phyloP scores from a whole-genome alignment of 2,888 invertebrate genomes.

The Sussaba pulchella region DNA sequence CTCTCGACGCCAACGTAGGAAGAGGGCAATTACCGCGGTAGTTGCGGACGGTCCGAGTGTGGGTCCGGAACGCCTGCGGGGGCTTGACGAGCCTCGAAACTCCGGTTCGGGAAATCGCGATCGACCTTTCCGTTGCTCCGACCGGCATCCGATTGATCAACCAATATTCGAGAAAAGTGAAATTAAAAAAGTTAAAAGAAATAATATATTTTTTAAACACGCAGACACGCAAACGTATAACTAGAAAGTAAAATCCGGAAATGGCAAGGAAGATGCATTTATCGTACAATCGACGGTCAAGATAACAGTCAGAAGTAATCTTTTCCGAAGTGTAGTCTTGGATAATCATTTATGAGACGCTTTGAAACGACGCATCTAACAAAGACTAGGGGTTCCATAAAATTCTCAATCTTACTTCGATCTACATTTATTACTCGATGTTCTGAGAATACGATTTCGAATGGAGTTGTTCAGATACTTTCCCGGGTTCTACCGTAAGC shows the following conservation, averaged over 20 bases:
- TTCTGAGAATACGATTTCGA: no score
- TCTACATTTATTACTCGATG: no score
- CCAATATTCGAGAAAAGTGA: constrained; percentile 42
- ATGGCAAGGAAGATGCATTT: constrained; percentile 16
- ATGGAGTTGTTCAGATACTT: no score
- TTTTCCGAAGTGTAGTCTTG: neutral
- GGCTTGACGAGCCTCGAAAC: constrained; percentile 38
- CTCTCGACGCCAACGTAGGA: constrained; percentile 62
- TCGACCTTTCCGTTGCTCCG: constrained; percentile 38
- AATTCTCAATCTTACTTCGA: no score
- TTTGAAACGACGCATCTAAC: no score
- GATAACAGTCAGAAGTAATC: neutral
- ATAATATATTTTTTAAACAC: neutral
- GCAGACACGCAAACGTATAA: neutral
- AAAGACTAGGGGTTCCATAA: no score
- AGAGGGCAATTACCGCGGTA: constrained; percentile 71
- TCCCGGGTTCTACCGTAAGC: no score
- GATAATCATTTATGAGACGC: neutral
- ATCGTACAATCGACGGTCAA: neutral
- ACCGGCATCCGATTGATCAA: constrained; percentile 42
- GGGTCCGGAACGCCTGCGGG: constrained; percentile 38
- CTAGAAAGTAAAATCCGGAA: constrained; percentile 6
- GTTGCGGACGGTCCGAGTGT: constrained; percentile 58
- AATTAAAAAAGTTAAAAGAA: neutral
- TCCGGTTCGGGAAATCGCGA: constrained; percentile 40